Base-by-base conservation (phyloP, 2,797 vertebrate species). In the Myotis myotis region DNA sequence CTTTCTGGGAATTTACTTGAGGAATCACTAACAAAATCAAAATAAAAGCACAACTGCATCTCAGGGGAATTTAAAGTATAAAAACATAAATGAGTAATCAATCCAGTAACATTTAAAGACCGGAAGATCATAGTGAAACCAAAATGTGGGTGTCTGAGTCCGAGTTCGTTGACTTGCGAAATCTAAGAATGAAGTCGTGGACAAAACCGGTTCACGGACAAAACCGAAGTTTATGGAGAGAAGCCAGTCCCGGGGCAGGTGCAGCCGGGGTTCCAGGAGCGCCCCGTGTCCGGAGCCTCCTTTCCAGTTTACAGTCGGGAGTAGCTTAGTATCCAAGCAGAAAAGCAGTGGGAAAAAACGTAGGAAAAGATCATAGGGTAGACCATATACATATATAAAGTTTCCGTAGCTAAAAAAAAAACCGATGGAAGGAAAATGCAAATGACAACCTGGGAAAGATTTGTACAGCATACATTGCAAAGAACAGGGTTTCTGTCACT, bases 11-110 rank as follows among this genome's bases (percentile, higher is more conserved):
- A 86, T 41, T 88, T 94, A 86, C 57, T 44, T 80, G 66, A 83
- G 74, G 36, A 89, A 55, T 74, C 47, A 93, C 8, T 20, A n/a
- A n/a, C 25, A 89, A 93, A 96, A 93, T 81, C 53, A 92, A 96
- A 96, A 72, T 44, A 20, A 75, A 95, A 87, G 36, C 30, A 74
- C 76, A 93, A 82, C 22, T 66, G 12, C 72, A 64, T 83, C 23
- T 86, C 36, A 87, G 55, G 33, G 33, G 60, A 15, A 85, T 81
- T 87, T 80, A 70, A 66, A 83, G 20, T 82, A 51, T 75, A 28
- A 78, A 92, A 75, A 81, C 2, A 87, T 8, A 33, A 87, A 57
- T 76, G 30, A 87, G 36, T 90, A 57, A 64, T 70, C 17, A 86
- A 53, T 38, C 6, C 5, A 57, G 36, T 66, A 75, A 64, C 88